phyloP scores from a whole-genome alignment of 2,888 invertebrate species.

The Drosophila testacea region DNA sequence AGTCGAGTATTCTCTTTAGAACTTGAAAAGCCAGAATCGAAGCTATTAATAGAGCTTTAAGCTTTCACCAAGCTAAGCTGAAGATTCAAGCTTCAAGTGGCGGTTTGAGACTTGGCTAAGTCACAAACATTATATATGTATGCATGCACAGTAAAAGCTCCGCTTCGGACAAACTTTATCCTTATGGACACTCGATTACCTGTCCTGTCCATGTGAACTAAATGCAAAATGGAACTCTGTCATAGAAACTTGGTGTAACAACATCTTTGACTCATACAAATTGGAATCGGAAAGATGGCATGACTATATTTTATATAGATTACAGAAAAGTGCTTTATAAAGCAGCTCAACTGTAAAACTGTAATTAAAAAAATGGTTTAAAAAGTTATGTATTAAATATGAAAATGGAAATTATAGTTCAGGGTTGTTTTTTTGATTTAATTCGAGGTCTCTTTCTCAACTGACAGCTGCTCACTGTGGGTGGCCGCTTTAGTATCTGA shows the following conservation, averaged over 20 bases:
- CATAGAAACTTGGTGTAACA: too few relatives aligned
- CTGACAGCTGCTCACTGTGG: not conserved
- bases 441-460: not conserved
- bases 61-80: not conserved
- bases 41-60: not conserved
- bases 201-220: not conserved
- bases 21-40: not conserved
- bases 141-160: too few relatives aligned
- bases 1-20: not conserved
- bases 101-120: conserved; percentile 18
- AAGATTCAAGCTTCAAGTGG: not conserved
- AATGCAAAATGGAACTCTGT: too few relatives aligned
- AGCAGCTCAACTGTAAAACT: not conserved
- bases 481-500: conserved; percentile 6
- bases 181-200: not conserved
- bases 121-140: too few relatives aligned
- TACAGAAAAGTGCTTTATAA: not conserved
- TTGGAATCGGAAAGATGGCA: too few relatives aligned
- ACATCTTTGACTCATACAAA: too few relatives aligned
- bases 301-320: not conserved
- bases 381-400: not conserved
- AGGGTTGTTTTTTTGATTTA: conserved; percentile 5
- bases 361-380: too few relatives aligned
- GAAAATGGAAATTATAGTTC: conserved; percentile 11
- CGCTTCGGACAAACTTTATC: not conserved